Conservation (phyloP, 2,113 vertebrate species). For the Lathamus discolor region DNA sequence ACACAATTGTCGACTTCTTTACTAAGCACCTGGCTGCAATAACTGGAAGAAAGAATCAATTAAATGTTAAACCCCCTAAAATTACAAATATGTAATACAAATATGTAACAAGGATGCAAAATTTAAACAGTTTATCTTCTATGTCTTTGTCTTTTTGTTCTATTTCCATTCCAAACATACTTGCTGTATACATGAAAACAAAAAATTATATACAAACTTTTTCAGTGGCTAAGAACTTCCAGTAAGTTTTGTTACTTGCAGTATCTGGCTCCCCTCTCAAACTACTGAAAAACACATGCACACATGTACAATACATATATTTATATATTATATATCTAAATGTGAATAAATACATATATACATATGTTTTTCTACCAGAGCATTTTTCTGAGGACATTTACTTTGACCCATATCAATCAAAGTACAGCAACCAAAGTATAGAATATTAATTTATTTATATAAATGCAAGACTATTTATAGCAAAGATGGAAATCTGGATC, state of each 20-base stretch:
- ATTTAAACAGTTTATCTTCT: not conserved
- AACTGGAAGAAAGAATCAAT: constrained; percentile 74
- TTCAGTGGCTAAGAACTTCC: not conserved
- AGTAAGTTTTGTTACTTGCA: not conserved
- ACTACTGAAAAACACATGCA: not conserved
- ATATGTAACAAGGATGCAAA: not conserved
- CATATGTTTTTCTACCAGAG: not conserved
- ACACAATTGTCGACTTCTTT: constrained; percentile 94
- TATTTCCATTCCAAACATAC: not conserved
- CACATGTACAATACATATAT: not conserved
- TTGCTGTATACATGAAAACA: not conserved
- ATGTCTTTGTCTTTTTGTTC: not conserved
- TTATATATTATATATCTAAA: not conserved
- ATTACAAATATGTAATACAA: not conserved
- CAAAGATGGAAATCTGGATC: not conserved
- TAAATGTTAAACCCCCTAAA: not conserved
- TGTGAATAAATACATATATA: not conserved
- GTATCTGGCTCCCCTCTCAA: not conserved
- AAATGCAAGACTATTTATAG: not conserved
- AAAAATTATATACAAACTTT: not conserved
- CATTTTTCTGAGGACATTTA: not conserved
- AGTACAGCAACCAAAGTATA: not conserved
- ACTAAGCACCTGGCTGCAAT: constrained; percentile 95
- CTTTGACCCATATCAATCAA: not conserved
- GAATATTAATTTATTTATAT: not conserved